Evolutionary conservation across 2,888 invertebrate genomes (phyloP), one percentile per base, ranked within the genome.

Genomic region (Leuctra nigra): DNA sequence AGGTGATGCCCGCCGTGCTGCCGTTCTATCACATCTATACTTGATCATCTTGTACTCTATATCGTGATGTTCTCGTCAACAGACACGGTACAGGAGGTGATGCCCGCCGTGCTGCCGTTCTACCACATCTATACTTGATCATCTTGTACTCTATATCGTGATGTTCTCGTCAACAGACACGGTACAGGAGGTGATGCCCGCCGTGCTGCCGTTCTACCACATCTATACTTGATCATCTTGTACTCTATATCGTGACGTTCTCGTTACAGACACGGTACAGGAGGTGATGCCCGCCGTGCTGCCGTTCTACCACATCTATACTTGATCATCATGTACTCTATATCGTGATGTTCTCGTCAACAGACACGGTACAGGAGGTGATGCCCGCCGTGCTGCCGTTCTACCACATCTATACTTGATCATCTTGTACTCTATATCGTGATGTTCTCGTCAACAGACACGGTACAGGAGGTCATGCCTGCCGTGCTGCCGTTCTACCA

Each of bases 81-180:
- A 29, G 29, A 11, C 11, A 29, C 29, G 29, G 6, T 29, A 6
- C 29, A 29, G 29, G 86, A 86, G 55, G 72, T 82, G 0, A 61
- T 82, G 1, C 81, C 88, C 0, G 79, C 80, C 20, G 76, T 91
- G n/a, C 70, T 92, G 53, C 92, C 92, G 1, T 83, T 90, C 71
- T 91, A 84, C 71, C 92, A 92, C 69, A 86, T 88, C 55, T 92
- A 87, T n/a, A n/a, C n/a, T n/a, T n/a, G n/a, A n/a, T n/a, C n/a
- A n/a, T n/a, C n/a, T n/a, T n/a, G n/a, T n/a, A n/a, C n/a, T n/a
- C n/a, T n/a, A n/a, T n/a, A n/a, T n/a, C n/a, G n/a, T n/a, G n/a
- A n/a, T n/a, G n/a, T n/a, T n/a, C n/a, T n/a, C n/a, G n/a, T n/a
- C n/a, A n/a, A n/a, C 29, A 29, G 29, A 11, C 11, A 29, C 29